Conservation (phyloP, 2,113 vertebrate genomes). For the Crotalus horridus region DNA sequence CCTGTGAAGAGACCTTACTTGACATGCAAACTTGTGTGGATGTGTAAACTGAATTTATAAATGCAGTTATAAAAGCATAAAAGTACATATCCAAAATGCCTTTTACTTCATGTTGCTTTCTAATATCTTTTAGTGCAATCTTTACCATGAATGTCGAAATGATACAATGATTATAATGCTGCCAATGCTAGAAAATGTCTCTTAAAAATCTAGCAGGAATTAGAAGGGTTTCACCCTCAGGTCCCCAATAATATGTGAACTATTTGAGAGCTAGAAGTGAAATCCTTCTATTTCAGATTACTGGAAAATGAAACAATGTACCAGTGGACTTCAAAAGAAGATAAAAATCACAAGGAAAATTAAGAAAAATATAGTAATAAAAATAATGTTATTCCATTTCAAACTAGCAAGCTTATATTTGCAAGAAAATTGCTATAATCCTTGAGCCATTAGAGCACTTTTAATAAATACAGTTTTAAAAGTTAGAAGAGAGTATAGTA, state of each 20-base stretch:
- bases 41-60: background rate
- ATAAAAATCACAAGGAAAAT: background rate
- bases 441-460: background rate
- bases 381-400: background rate
- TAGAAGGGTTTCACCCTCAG: background rate
- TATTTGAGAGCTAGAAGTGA: too few relatives aligned
- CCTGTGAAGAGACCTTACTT: background rate
- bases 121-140: background rate
- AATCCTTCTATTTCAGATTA: background rate
- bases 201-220: background rate
- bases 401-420: background rate
- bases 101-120: background rate
- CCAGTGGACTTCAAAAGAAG: background rate
- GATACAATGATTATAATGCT: background rate
- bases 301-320: background rate
- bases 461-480: background rate
- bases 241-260: too few relatives aligned
- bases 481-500: background rate
- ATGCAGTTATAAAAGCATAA: background rate
- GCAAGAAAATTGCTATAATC: background rate
- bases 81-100: background rate
- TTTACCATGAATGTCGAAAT: background rate
- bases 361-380: background rate
- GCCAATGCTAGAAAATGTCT: background rate
- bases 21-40: background rate